Base-by-base conservation (phyloP, 1,140 invertebrate species). In the Tetramorium parvispinum region DNA sequence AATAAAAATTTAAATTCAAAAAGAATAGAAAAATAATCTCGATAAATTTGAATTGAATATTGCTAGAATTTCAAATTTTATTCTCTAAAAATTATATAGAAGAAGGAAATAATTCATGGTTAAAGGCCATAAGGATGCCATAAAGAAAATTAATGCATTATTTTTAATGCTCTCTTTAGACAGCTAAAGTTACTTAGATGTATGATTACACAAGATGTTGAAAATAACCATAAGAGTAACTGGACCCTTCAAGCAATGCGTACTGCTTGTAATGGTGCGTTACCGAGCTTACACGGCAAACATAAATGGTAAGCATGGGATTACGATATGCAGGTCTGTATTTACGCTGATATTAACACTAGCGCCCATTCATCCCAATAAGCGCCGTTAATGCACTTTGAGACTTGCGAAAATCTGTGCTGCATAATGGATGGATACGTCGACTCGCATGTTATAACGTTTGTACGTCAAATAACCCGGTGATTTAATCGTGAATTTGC, bases 341-440 rank as follows among this genome's bases (percentile, higher is more conserved):
- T 83, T 83, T 83, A 73, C 43, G 68, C 68, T 83, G 71, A 83
- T 83, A 83, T 83, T 83, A 83, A 83, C 79, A 73, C 53, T 83
- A 46, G 68, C 55, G 27, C 27, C 43, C 79, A 83, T 83, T 83
- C 79, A 83, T 75, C 68, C 79, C 79, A 83, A 83, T 83, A 83
- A 83, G 79, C 79, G 55, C 40, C 18, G 79, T 73, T 83, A 75
- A 83, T 83, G 53, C 79, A 83, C 68, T 83, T 83, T 83, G 79
- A 83, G 79, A 83, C 79, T 83, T 43, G 79, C 53, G 79, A 83
- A 83, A 83, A 83, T 83, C 79, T 83, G 79, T 24, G 24, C 68
- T 83, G 40, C 40, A 83, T 83, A 83, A 83, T 83, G 24, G 79
- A 83, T 75, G 40, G 55, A 83, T 83, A 83, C 68, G 68, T 83